Conservation (phyloP, 2,113 vertebrate species). For the Misgurnus anguillicaudatus region DNA sequence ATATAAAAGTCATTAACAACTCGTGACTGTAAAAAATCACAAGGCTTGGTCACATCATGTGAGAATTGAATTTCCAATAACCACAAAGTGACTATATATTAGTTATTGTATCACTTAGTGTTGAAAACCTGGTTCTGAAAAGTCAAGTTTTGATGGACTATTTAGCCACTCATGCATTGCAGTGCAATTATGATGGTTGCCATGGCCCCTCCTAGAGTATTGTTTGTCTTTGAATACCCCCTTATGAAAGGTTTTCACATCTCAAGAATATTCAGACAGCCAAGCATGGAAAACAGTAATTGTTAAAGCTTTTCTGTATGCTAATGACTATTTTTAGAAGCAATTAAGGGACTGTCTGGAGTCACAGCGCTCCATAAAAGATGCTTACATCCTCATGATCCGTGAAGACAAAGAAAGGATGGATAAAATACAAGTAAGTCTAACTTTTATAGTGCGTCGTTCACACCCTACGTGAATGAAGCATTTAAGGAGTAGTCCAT, state of each 20-base stretch:
- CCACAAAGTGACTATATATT: background rate
- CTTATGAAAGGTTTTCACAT: too few species aligned
- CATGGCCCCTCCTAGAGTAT: too few species aligned
- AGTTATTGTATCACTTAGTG: background rate
- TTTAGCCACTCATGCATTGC: too few species aligned
- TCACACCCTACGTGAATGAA: too few species aligned
- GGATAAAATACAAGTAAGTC: slow-evolving; percentile 74
- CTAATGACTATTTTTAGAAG: slow-evolving; percentile 65
- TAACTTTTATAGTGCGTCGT: too few species aligned
- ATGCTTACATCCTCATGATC: slow-evolving; percentile 69
- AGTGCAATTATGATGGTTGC: too few species aligned
- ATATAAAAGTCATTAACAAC: background rate
- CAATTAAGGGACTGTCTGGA: slow-evolving; percentile 74
- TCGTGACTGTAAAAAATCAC: background rate
- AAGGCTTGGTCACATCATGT: background rate
- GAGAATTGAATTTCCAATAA: background rate
- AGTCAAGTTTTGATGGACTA: too few species aligned
- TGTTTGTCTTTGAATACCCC: too few species aligned
- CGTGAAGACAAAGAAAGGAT: slow-evolving; percentile 69
- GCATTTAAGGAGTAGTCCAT: too few species aligned
- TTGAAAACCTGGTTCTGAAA: background rate
- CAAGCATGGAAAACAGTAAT: too few species aligned
- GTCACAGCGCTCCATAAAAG: slow-evolving; percentile 63
- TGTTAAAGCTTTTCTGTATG: background rate
- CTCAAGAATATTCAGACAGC: too few species aligned